Percentiles rank a stretch among this genome's conserved stretches.
These are phyloP conservation scores for Thamnophis elegans DNA, from an alignment of 2,797 vertebrate genomes.

Conservation along the genomic window DNA sequence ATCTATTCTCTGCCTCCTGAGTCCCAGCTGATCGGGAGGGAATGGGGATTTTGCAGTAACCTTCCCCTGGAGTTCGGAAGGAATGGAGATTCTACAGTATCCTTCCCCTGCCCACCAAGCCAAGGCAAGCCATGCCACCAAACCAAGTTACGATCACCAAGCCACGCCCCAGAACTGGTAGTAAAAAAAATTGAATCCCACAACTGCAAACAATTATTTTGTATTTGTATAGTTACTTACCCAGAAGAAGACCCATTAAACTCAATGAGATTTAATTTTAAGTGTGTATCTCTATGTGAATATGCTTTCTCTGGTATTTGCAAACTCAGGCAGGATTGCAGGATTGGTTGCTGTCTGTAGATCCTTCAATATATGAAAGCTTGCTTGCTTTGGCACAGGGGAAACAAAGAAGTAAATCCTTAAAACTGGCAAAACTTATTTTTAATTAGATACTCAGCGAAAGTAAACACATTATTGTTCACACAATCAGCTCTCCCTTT, in stretches of 20 bases:
- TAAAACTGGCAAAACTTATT: background rate
- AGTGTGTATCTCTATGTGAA: background rate
- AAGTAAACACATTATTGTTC: background rate
- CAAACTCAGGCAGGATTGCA: background rate
- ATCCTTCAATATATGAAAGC: background rate
- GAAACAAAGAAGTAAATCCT: background rate
- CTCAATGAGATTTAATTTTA: background rate
- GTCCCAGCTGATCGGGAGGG: no score
- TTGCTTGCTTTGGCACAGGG: background rate
- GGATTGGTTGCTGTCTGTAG: background rate
- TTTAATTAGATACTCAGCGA: background rate
- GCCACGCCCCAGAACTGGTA: no score
- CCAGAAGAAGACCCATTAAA: background rate
- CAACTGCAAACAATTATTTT: no score
- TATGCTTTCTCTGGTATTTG: background rate
- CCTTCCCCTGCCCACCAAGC: no score
- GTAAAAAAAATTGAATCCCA: no score
- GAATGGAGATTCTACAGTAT: no score
- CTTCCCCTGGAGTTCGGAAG: no score
- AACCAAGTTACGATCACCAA: no score
- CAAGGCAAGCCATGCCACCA: no score
- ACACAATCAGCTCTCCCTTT: background rate
- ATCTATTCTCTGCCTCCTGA: no score
- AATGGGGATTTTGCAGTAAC: no score
- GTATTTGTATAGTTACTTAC: background rate